Base-by-base conservation (phyloP, 2,113 vertebrate species). In the Hyperopisus bebe region DNA sequence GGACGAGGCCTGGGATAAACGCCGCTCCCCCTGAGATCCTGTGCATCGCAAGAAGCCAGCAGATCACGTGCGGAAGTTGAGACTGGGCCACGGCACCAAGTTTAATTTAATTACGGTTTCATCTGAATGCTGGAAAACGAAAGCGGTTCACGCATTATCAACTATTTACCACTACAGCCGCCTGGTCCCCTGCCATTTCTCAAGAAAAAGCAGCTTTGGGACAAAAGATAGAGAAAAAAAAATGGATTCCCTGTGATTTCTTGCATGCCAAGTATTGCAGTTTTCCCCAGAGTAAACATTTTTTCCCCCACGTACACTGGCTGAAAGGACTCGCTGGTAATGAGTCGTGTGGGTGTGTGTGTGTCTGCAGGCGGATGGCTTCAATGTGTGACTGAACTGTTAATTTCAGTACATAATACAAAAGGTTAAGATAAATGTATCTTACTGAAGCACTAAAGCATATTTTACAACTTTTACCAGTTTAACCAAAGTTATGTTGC, bases 1-100 rank as follows among this genome's bases (percentile, higher is more conserved):
- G 48, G 88, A 42, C 44, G 58, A 27, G 39, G 86, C 35, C 88
- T 53, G 58, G 62, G 31, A 21, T 47, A 91, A 48, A 86, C 44
- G 88, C 13, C 42, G 3, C 55, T 51, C 51, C 83, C 74, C 77
- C 90, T 90, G 17, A 39, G 70, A 77, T 90, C 86, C 90, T 88
- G 55, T 85, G 70, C 89, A 50, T 85, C 15, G 46, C 46, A 51
- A 4, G 24, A 31, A 27, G 39, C n/a, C 80, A n/a, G 51, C 53
- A 74, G 89, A 51, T 48, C 55, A 21, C 19, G 7, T 55, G 3
- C 21, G 24, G 17, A 62, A 55, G 21, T 5, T 7, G n/a, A 21
- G 80, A 42, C 35, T 5, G 17, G 35, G 53, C 53, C 21, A 62
- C 35, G 19, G 55, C 55, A 77, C 74, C 31, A 13, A 42, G 74